These are phyloP conservation scores for Hirtodrosophila confusa DNA, from an alignment of 2,888 invertebrate genomes.

Conservation along the genomic window DNA sequence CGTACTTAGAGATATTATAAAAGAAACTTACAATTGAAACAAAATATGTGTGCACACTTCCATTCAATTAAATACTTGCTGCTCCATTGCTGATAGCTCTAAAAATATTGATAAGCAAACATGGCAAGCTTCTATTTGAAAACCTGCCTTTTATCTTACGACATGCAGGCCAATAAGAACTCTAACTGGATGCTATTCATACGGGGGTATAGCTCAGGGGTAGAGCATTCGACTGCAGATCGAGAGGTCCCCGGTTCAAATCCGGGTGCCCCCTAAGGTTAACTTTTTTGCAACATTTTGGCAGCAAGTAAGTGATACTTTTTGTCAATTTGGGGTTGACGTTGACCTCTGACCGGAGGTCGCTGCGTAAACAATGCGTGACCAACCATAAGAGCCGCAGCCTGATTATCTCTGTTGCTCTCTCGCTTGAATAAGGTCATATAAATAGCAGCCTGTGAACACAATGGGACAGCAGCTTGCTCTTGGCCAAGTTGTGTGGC, in stretches of 20 bases:
- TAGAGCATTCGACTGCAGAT: conserved; percentile 80
- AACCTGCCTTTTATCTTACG: conserved; percentile 17
- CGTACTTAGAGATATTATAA: not conserved
- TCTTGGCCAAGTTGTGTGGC: not conserved
- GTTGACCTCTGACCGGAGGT: conserved; percentile 13
- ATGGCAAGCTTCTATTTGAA: conserved; percentile 1
- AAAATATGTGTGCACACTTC: not conserved
- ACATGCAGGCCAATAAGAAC: conserved; percentile 19
- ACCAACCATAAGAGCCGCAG: not conserved
- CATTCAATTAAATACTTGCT: not conserved
- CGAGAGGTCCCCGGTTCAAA: conserved; percentile 80
- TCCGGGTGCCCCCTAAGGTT: conserved; percentile 74
- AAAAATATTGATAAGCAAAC: conserved; percentile 32
- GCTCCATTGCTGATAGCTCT: conserved; percentile 10
- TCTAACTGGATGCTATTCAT: not conserved
- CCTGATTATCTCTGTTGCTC: conserved; percentile 22
- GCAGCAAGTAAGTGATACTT: no score
- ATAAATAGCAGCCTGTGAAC: conserved; percentile 43
- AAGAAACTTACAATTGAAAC: no score
- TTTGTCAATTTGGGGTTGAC: conserved; percentile 3
- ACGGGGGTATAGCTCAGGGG: conserved; percentile 76
- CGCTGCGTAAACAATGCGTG: conserved; percentile 27
- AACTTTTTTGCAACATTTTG: conserved; percentile 2
- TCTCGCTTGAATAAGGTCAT: conserved; percentile 23
- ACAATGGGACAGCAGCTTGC: conserved; percentile 20